These are phyloP conservation scores for Pocillopora grandis DNA, from an alignment of 92 coral and sea anemone species.

Conservation along the genomic window DNA sequence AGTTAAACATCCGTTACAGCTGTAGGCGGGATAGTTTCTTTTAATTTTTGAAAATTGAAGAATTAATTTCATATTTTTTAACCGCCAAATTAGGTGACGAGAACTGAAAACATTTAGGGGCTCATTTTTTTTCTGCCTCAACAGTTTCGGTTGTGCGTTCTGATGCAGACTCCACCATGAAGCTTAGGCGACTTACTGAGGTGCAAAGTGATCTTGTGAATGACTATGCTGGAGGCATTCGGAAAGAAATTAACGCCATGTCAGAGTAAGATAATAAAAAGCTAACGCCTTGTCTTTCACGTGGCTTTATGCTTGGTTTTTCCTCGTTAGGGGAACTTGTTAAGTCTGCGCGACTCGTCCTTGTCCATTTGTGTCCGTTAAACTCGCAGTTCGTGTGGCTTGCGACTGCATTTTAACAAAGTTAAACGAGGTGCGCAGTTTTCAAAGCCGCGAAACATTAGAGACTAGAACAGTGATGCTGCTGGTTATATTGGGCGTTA, in stretches of 20 bases:
- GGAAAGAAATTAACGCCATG: constrained; percentile 32
- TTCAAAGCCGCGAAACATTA: no score
- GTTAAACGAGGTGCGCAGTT: no score
- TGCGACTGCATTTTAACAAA: no score
- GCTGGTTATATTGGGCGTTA: no score
- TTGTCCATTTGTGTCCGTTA: no score
- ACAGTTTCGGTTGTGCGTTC: background rate
- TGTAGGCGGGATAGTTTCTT: no score
- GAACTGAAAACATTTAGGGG: background rate
- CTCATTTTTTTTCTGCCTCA: background rate
- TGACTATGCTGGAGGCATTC: constrained; percentile 52
- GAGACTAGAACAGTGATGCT: no score
- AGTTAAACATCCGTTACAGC: no score
- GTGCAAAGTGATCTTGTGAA: constrained; percentile 51
- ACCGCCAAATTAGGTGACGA: background rate
- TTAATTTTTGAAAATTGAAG: no score
- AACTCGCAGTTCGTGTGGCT: no score
- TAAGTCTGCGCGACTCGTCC: no score
- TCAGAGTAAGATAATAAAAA: background rate
- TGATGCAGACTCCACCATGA: background rate
- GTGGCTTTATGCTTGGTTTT: background rate
- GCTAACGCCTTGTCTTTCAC: background rate
- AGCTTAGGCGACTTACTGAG: constrained; percentile 34
- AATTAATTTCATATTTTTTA: background rate
- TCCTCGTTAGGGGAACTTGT: background rate